Evolutionary conservation across 2,797 vertebrate genomes (phyloP), one percentile per base, ranked within the genome.

Genomic region (Myotis findleyi): DNA sequence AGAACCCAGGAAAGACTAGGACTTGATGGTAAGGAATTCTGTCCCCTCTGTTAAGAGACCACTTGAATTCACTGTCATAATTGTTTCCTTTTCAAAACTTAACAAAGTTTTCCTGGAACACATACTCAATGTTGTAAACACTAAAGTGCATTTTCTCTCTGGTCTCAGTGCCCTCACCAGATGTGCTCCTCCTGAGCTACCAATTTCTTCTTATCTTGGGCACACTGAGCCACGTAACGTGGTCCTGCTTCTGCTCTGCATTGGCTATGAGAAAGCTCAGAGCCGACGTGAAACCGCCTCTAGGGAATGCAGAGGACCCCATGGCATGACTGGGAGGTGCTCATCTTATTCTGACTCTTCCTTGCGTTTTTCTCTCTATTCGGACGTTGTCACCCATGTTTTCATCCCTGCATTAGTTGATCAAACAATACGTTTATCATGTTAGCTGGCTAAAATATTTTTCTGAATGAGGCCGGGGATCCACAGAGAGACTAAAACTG

Each of bases 11-110:
- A 95, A 68, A 66, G 30, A 41, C 33, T 76, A 13, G 5, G 38
- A 71, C 38, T 51, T 57, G 20, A 53, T 72, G 57, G n/a, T 9
- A 73, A 73, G 59, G n/a, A 84, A 91, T 89, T 71, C 92, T 85
- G 4, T 72, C 27, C 9, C 51, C 4, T 88, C 27, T 72, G 5
- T 36, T 82, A 85, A 94, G 20, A 90, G 23, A 66, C 11, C n/a
- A 82, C 12, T 25, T 76, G 14, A 94, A 93, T 30, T 79, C 53
- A 81, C 8, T 71, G 23, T 66, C 27, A n/a, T 80, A 30, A 69
- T 18, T 87, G 18, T 69, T 95, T 94, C 66, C 30, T 91, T 62
- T 69, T 94, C 30, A 44, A 69, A 95, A 87, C 16, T 23, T 53
- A 71, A 41, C 16, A 18, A 47, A 17, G 1, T 47, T 93, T 87